Base-by-base conservation (phyloP, 2,888 invertebrate species). In the Chrysolina americana region DNA sequence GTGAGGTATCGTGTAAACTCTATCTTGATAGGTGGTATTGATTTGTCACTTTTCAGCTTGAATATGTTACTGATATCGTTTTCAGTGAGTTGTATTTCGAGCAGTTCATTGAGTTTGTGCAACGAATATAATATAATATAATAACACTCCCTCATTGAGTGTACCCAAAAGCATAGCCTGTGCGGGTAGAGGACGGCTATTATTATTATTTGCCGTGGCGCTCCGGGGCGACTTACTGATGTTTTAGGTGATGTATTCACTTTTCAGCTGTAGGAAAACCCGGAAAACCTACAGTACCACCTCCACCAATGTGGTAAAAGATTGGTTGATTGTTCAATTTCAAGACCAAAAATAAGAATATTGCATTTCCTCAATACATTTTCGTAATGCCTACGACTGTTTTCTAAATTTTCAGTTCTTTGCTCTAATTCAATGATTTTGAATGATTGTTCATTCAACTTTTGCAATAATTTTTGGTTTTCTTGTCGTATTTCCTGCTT, bases 321-420 rank as follows among this genome's bases (percentile, higher is more conserved):
- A n/a, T 59, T 21, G 23, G 59, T 59, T 10, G 59, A 21, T 21
- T 28, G 23, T 21, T 4, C 13, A 9, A 59, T 15, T 59, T 59
- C 59, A 15, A 59, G 59, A 21, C 59, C 59, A 59, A 59, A 59
- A 2, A 59, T 15, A 21, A 59, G 59, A 3, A 59, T 59, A 59
- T 59, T 59, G 59, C 21, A 8, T 59, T 59, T 59, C 21, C 59
- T 59, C 19, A 59, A 2, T 11, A 59, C 4, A 21, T 59, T 21
- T 10, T 59, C 21, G 59, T 3, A 59, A 21, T 21, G 13, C 8
- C 59, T 59, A 15, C 59, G 21, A 13, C 23, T 59, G 23, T 59
- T 59, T 59, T 59, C 59, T 59, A 59, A 59, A 6, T 59, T 21
- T 1, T 17, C 23, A 1, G 19, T 59, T 23, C 28, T 59, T 23